Conservation (phyloP, 2,888 invertebrate genomes). For the Carpatolechia fugitivella region DNA sequence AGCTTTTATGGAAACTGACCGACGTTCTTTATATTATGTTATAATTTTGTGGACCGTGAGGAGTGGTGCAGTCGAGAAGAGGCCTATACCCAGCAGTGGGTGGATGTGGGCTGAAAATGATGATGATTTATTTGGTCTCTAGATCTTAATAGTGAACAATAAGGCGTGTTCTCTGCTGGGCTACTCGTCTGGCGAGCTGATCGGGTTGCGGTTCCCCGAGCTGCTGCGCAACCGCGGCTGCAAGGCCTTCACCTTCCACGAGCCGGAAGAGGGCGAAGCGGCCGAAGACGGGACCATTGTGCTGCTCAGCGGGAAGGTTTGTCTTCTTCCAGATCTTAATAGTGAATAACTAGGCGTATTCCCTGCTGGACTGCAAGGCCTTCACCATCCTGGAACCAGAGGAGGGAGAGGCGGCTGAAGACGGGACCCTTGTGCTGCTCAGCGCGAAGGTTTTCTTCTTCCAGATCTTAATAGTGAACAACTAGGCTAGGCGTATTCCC, state of each 20-base stretch:
- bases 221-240: slow-evolving; percentile 41
- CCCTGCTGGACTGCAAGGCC: slow-evolving; percentile 73
- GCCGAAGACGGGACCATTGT: slow-evolving; percentile 80
- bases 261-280: slow-evolving; percentile 69
- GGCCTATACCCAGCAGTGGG: too few species aligned
- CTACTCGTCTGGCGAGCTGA: slow-evolving; percentile 76
- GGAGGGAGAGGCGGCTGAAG: slow-evolving; percentile 73
- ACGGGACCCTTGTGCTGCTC: slow-evolving; percentile 80
- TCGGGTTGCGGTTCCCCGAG: slow-evolving; percentile 72
- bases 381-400: slow-evolving; percentile 71
- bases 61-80: too few species aligned
- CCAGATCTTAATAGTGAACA: slow-evolving; percentile 84
- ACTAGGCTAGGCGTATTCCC: slow-evolving; percentile 82
- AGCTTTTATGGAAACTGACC: too few species aligned
- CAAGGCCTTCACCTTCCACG: slow-evolving; percentile 68
- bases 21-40: too few species aligned
- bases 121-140: slow-evolving; percentile 21
- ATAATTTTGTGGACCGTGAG: too few species aligned
- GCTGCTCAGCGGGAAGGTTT: slow-evolving; percentile 81
- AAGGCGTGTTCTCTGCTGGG: slow-evolving; percentile 81
- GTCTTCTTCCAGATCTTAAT: slow-evolving; percentile 76
- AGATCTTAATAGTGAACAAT: slow-evolving; percentile 84
- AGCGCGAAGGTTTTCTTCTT: slow-evolving; percentile 77
- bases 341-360: slow-evolving; percentile 83
- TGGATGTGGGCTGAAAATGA: too few species aligned